Percentiles rank a stretch among this genome's conserved stretches.
phyloP scores from a whole-genome alignment of 2,797 vertebrate genomes.

The Prionace glauca region DNA sequence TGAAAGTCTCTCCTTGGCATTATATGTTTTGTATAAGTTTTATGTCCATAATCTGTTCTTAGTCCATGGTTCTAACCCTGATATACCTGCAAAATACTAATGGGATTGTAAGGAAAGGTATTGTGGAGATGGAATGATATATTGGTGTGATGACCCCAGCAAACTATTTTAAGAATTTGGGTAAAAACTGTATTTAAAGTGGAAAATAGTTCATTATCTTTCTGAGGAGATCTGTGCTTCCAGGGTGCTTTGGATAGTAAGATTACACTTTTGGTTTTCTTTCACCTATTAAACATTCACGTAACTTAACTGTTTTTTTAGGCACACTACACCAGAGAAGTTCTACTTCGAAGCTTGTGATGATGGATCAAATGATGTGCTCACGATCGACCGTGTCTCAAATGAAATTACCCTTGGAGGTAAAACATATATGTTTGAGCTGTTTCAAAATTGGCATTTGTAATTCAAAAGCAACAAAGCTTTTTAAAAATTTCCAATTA shows the following conservation, averaged over 20 bases:
- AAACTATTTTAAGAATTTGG: not conserved
- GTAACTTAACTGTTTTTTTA: conserved; percentile 45
- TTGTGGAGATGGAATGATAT: not conserved
- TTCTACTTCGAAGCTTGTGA: conserved; percentile 87
- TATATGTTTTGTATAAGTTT: not conserved
- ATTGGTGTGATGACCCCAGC: not conserved
- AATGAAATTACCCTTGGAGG: conserved; percentile 84
- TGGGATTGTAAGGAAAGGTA: not conserved
- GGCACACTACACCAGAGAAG: conserved; percentile 82
- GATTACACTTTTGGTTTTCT: conserved; percentile 2
- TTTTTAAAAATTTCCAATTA: not conserved
- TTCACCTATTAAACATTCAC: not conserved
- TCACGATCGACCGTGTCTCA: conserved; percentile 83
- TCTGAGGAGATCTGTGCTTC: not conserved
- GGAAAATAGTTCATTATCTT: not conserved
- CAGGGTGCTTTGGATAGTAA: not conserved
- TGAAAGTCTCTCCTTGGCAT: not conserved
- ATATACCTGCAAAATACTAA: not conserved
- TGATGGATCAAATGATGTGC: conserved; percentile 72
- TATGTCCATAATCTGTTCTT: not conserved
- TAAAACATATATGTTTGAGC: conserved; percentile 48
- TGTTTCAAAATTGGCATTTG: not conserved
- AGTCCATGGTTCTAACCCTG: not conserved
- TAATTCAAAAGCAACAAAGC: not conserved
- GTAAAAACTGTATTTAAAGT: not conserved